Evolutionary conservation across 2,888 invertebrate genomes (phyloP).

Genomic region (Pasiphila rectangulata): DNA sequence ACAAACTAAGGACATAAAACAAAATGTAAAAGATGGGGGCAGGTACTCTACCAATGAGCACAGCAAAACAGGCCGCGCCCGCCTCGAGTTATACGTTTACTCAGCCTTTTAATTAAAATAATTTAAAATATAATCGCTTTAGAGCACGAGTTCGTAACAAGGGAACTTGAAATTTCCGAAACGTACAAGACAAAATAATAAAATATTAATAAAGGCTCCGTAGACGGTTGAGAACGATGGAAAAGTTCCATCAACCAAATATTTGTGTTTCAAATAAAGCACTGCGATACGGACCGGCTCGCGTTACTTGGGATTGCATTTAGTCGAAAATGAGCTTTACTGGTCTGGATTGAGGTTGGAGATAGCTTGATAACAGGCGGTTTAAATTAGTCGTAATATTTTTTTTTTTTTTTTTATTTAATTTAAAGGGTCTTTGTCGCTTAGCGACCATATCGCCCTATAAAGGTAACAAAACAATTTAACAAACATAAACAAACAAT

Average conservation of each 20-base stretch:
- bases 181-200: conserved; percentile 81
- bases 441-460: no score
- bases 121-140: conserved; percentile 81
- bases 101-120: conserved; percentile 80
- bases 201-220: conserved; percentile 78
- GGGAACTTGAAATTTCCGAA: conserved; percentile 74
- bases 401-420: no score
- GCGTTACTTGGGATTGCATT: conserved; percentile 1
- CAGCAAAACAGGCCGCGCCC: conserved; percentile 18
- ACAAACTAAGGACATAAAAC: background rate
- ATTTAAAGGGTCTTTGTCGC: no score
- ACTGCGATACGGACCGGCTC: conserved; percentile 51
- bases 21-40: background rate
- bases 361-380: background rate
- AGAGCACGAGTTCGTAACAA: conserved; percentile 71
- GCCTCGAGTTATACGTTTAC: conserved; percentile 57
- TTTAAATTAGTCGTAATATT: no score
- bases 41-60: background rate
- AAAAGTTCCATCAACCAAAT: conserved; percentile 77
- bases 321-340: conserved; percentile 5
- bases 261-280: conserved; percentile 80
- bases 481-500: no score
- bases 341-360: background rate
- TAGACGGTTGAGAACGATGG: conserved; percentile 55
- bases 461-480: no score